Conservation (phyloP, 2,888 invertebrate species). For the Drosophila sordidula region DNA sequence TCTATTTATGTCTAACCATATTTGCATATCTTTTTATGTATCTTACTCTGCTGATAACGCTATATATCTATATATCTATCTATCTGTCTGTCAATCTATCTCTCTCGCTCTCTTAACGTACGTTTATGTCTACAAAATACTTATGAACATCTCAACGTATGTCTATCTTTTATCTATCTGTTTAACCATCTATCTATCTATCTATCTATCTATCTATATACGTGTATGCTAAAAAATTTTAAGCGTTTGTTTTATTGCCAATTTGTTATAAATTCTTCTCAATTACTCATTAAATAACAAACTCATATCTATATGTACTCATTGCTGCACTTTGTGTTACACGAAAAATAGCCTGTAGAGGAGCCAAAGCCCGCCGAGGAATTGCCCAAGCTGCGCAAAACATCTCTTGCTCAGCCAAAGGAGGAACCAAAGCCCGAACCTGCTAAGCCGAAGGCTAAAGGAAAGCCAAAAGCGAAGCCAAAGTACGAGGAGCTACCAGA, state of each 20-base stretch:
- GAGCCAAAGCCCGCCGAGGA: conserved; percentile 79
- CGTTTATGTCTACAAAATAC: no score
- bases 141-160: background rate
- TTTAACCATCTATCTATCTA: no score
- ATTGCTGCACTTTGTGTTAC: conserved; percentile 6
- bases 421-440: conserved; percentile 82
- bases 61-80: conserved; percentile 9
- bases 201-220: background rate
- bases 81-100: conserved; percentile 7
- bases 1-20: background rate
- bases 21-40: background rate
- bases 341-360: conserved; percentile 73
- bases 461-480: conserved; percentile 73
- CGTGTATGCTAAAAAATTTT: background rate
- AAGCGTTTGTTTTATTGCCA: background rate
- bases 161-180: background rate
- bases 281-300: background rate
- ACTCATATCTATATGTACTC: conserved; percentile 1
- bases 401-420: conserved; percentile 73
- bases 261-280: no score
- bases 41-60: background rate
- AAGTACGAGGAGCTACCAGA: conserved; percentile 88
- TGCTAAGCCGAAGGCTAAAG: conserved; percentile 78
- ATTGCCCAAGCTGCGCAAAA: conserved; percentile 84
- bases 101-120: background rate